Evolutionary conservation across 2,797 vertebrate species (phyloP), one percentile per base, ranked within the genome.

Genomic region (Danionella dracula): DNA sequence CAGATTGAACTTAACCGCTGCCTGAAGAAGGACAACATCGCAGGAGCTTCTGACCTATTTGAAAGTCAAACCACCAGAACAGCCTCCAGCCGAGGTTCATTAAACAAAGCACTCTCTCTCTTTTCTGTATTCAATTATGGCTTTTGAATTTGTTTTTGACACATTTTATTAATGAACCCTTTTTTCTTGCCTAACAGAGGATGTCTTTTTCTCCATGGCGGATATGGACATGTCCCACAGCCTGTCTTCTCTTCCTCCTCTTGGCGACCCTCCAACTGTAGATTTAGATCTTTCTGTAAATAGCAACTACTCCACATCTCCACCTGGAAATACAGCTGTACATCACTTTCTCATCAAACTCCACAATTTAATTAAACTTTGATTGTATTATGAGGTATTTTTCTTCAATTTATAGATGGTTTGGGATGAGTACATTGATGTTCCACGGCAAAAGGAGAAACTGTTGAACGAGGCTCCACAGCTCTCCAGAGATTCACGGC

Each of bases 171-270:
- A 8, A 53, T n/a, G n/a, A n/a, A n/a, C n/a, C n/a, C n/a, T n/a
- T n/a, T n/a, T 45, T 5, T 48, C 6, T 42, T 4, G 49, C 21
- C 20, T 15, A 48, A 66, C 65, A 92, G 97, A 99, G 84, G 97
- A 99, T 72, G 95, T 99, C 63, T 99, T 99, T 88, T 99, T 99
- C 86, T 98, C 97, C 34, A 99, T 99, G 97, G 96, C 95, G 32
- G 96, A 99, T 79, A 98, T 99, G 96, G 96, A 98, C 76, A 98
- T 98, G 94, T 98, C 96, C 55, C 95, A 97, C 72, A 99, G 96
- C 74, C 86, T 98, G 58, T 96, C 95, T 1, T 97, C 96, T 16
- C 94, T 99, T 50, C 97, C 96, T 53, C 95, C 97, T 54, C 90
- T 99, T 63, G 97, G 95, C 64, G 96, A 99, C 50, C 96, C 96